phyloP scores from a whole-genome alignment of 2,113 vertebrate genomes.

The Phalacrocorax pelagicus region DNA sequence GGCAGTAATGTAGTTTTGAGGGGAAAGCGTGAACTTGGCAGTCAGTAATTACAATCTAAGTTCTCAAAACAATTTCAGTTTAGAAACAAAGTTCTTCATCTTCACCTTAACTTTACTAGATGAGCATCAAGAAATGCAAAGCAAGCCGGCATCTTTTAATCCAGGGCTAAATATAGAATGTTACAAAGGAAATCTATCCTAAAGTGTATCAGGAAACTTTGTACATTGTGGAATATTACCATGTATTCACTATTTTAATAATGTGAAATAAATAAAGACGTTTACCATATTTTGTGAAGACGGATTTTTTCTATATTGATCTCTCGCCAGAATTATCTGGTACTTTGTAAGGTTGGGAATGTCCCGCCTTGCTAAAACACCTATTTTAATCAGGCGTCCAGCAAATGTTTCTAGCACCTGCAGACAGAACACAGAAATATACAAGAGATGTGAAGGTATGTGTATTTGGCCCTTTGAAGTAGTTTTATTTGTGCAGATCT shows the following conservation, averaged over 20 bases:
- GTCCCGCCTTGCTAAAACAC: slow-evolving; percentile 80
- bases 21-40: not conserved
- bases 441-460: not conserved
- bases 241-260: not conserved
- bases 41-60: not conserved
- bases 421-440: not conserved
- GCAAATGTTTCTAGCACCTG: slow-evolving; percentile 89
- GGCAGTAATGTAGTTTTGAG: not conserved
- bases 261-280: not conserved
- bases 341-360: slow-evolving; percentile 88
- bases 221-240: not conserved
- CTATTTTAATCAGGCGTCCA: slow-evolving; percentile 81
- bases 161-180: not conserved
- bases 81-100: not conserved
- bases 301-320: slow-evolving; percentile 93
- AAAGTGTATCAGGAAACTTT: not conserved
- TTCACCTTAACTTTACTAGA: not conserved
- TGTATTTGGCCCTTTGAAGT: not conserved
- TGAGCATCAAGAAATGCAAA: not conserved
- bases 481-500: not conserved
- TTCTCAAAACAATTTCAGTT: not conserved
- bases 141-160: not conserved
- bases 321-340: slow-evolving; percentile 92
- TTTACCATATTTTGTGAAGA: slow-evolving; percentile 77
- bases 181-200: not conserved